phyloP scores from a whole-genome alignment of 2,797 vertebrate species.

The Columba guinea region DNA sequence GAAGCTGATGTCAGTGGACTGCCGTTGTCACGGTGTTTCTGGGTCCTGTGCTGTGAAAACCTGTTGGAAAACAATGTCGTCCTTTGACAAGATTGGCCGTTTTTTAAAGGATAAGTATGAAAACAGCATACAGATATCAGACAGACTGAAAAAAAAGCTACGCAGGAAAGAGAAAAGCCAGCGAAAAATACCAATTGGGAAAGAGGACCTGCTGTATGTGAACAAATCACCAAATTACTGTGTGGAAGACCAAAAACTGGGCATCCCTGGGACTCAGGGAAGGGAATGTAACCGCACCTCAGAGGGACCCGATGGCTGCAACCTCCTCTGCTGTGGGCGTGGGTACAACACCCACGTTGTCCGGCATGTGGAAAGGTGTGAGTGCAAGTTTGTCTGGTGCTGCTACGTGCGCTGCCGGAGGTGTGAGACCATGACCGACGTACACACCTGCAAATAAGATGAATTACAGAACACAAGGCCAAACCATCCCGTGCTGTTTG shows the following conservation, averaged over 20 bases:
- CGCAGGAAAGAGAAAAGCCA: constrained; percentile 86
- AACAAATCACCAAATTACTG: constrained; percentile 97
- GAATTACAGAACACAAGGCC: accelerated
- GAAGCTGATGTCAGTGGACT: constrained; percentile 91
- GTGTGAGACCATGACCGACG: constrained; percentile 95
- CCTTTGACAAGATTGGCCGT: constrained; percentile 88
- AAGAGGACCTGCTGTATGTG: constrained; percentile 88
- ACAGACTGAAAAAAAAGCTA: constrained; percentile 82
- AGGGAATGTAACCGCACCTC: constrained; percentile 92
- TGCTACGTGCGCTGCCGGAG: constrained; percentile 93
- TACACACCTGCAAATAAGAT: constrained; percentile 92
- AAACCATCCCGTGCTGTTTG: not conserved
- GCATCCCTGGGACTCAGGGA: constrained; percentile 89
- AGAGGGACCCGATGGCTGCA: constrained; percentile 86
- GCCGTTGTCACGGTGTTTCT: constrained; percentile 95
- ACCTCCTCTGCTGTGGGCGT: constrained; percentile 93
- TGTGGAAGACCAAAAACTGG: constrained; percentile 85
- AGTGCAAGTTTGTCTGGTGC: constrained; percentile 98
- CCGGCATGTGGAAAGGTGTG: constrained; percentile 89
- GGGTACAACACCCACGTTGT: constrained; percentile 97
- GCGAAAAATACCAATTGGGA: constrained; percentile 74
- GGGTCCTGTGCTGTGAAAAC: constrained; percentile 98
- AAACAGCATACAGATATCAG: constrained; percentile 87
- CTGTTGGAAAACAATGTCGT: constrained; percentile 93
- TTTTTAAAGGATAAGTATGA: constrained; percentile 95